Evolutionary conservation across 1,140 invertebrate genomes (phyloP).

Genomic region (Diorhabda elongata): DNA sequence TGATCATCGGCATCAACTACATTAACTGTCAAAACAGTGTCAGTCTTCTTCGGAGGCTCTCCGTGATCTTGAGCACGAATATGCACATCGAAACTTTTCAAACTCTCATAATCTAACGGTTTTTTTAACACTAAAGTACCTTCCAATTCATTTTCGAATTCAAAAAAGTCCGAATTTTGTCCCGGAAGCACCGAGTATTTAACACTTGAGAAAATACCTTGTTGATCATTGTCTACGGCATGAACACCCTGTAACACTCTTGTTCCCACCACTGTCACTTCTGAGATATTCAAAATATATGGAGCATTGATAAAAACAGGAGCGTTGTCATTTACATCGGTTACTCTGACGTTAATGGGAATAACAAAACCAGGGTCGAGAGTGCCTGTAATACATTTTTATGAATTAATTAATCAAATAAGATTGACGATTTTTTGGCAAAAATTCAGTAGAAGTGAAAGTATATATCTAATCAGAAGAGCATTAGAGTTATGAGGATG

Average conservation of each 20-base stretch:
- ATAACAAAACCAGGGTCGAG: slow-evolving; percentile 84
- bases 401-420: slow-evolving; percentile 45
- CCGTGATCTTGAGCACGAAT: slow-evolving; percentile 84
- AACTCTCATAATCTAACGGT: slow-evolving; percentile 78
- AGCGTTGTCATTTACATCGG: slow-evolving; percentile 88
- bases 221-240: slow-evolving; percentile 81
- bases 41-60: slow-evolving; percentile 67
- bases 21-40: slow-evolving; percentile 71
- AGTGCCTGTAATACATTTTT: slow-evolving; percentile 47
- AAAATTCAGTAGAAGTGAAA: no score
- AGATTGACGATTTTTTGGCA: no score
- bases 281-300: slow-evolving; percentile 77
- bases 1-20: slow-evolving; percentile 90
- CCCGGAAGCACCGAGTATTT: slow-evolving; percentile 79
- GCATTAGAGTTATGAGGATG: no score
- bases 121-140: slow-evolving; percentile 76
- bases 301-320: slow-evolving; percentile 78
- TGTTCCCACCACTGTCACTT: slow-evolving; percentile 79
- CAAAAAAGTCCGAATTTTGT: slow-evolving; percentile 73
- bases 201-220: slow-evolving; percentile 83
- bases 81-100: slow-evolving; percentile 74
- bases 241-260: slow-evolving; percentile 72
- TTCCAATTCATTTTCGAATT: slow-evolving; percentile 81
- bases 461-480: no score
- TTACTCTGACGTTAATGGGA: slow-evolving; percentile 86